Evolutionary conservation across 1,140 invertebrate species (phyloP).

Genomic region (Musca domestica): DNA sequence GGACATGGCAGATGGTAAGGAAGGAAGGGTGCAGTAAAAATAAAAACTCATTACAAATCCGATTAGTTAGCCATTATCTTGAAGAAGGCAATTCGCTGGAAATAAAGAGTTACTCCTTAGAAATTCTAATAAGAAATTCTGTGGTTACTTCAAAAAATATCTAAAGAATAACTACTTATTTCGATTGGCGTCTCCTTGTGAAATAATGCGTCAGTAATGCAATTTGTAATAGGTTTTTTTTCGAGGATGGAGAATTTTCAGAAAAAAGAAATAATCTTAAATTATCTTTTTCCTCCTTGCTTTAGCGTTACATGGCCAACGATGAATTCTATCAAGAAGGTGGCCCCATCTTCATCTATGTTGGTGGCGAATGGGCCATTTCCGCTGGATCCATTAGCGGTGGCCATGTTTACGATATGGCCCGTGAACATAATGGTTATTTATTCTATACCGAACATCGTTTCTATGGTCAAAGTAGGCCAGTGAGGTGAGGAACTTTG

Average conservation of each 20-base stretch:
- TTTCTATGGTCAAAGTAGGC: conserved; percentile 77
- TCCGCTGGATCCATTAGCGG: conserved; percentile 48
- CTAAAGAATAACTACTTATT: no score
- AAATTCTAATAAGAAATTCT: no score
- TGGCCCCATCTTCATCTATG: conserved; percentile 68
- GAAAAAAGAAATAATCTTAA: not conserved
- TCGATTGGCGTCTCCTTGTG: no score
- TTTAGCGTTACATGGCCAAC: conserved; percentile 47
- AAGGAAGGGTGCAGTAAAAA: no score
- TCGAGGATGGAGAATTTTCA: not conserved
- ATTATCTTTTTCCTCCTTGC: no score
- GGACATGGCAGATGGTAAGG: conserved; percentile 65
- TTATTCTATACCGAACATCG: conserved; percentile 75
- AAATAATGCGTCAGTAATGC: no score
- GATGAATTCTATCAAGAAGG: conserved; percentile 42
- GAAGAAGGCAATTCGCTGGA: no score
- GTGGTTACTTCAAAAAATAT: no score
- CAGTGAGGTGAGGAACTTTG: conserved; percentile 57
- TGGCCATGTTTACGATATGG: conserved; percentile 61
- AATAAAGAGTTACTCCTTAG: no score
- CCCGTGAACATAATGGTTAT: conserved; percentile 60
- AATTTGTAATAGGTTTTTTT: no score
- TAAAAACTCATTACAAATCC: no score
- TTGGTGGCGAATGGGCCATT: conserved; percentile 69
- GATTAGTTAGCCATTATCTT: no score